Conservation (phyloP, 2,113 vertebrate genomes). For the Antechinus flavipes region DNA sequence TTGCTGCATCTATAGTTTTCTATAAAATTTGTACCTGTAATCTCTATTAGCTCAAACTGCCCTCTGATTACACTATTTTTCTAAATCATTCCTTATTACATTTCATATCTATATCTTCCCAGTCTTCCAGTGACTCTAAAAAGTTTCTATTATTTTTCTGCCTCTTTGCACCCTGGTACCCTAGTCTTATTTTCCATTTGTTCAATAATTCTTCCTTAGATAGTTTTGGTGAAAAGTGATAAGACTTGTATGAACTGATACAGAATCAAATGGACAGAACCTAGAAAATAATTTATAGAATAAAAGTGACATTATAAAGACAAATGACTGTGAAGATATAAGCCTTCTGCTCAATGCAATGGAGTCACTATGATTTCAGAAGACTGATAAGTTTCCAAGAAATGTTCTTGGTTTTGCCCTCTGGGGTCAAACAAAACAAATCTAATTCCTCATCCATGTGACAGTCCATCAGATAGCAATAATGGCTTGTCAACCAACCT, state of each 20-base stretch:
- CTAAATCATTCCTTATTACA: background rate
- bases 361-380: background rate
- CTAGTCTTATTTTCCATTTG: background rate
- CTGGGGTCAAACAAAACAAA: background rate
- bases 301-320: background rate
- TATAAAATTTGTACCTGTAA: background rate
- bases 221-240: background rate
- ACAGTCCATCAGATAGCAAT: background rate
- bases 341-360: background rate
- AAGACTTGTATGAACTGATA: background rate
- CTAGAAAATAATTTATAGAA: background rate
- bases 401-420: background rate
- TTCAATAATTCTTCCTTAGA: background rate
- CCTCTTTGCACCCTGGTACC: background rate
- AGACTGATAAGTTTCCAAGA: background rate
- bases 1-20: background rate
- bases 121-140: background rate
- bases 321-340: background rate
- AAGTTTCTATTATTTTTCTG: background rate
- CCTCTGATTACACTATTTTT: background rate
- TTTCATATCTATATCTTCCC: background rate
- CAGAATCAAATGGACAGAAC: background rate
- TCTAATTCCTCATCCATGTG: background rate
- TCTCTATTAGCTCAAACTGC: background rate
- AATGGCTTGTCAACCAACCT: background rate